Evolutionary conservation across 1,140 invertebrate genomes (phyloP).

Genomic region (Phortica variegata): DNA sequence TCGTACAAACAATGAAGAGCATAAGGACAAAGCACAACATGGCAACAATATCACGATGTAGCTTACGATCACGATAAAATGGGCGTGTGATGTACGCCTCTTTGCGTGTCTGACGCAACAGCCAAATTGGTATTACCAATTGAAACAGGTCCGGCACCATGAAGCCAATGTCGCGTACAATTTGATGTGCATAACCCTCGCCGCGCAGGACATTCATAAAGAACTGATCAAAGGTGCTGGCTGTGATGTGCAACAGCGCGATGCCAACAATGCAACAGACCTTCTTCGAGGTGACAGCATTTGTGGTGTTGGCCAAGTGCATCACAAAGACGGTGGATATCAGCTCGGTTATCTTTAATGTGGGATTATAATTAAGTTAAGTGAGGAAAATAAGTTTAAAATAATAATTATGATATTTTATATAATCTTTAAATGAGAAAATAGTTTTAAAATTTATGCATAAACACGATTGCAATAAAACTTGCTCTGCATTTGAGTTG

Average conservation of each 20-base stretch:
- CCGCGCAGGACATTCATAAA: conserved; percentile 70
- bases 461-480: too few species aligned
- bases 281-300: conserved; percentile 64
- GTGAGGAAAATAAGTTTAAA: too few species aligned
- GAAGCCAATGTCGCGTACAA: conserved; percentile 71
- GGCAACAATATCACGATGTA: conserved; percentile 50
- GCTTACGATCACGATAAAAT: conserved; percentile 46
- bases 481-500: too few species aligned
- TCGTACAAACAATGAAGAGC: conserved; percentile 49
- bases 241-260: conserved; percentile 70
- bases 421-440: too few species aligned
- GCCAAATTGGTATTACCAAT: conserved; percentile 63
- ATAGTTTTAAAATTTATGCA: too few species aligned
- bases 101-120: conserved; percentile 41
- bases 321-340: conserved; percentile 68
- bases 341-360: conserved; percentile 68
- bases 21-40: conserved; percentile 51
- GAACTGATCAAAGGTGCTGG: conserved; percentile 76
- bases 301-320: conserved; percentile 63
- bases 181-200: conserved; percentile 70
- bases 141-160: conserved; percentile 76
- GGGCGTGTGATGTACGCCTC: conserved; percentile 46
- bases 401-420: too few species aligned
- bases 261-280: conserved; percentile 67
- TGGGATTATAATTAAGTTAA: too few species aligned